Percentiles rank a stretch among this genome's conserved stretches.
These are phyloP conservation scores for Stigmatopora argus DNA, from an alignment of 2,113 vertebrate genomes.

Conservation along the genomic window DNA sequence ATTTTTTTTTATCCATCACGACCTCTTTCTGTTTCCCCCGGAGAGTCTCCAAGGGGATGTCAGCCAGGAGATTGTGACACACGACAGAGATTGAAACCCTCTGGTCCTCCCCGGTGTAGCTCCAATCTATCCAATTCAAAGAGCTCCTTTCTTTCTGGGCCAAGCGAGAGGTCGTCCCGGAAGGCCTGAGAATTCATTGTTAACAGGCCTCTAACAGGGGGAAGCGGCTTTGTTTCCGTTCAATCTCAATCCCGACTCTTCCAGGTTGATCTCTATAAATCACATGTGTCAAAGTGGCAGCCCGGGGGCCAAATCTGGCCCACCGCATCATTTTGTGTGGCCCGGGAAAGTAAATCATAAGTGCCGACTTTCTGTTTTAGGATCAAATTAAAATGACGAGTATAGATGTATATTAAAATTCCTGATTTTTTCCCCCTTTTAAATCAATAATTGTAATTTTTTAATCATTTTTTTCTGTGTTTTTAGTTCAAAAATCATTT, in stretches of 20 bases:
- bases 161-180: conserved; percentile 40
- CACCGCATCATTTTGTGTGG: too few species aligned
- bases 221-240: conserved; percentile 10
- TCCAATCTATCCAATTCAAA: conserved; percentile 50
- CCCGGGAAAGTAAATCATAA: too few species aligned
- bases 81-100: conserved; percentile 53
- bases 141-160: conserved; percentile 52
- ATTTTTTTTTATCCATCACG: conserved; percentile 18
- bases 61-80: conserved; percentile 55
- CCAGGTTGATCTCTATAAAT: conserved; percentile 8
- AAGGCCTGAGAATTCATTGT: conserved; percentile 36
- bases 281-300: too few species aligned
- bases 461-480: too few species aligned
- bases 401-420: too few species aligned
- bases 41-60: conserved; percentile 38
- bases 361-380: too few species aligned
- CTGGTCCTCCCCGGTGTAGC: conserved; percentile 50
- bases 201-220: conserved; percentile 46
- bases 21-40: conserved; percentile 28
- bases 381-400: too few species aligned
- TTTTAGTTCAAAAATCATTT: too few species aligned
- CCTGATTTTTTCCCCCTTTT: too few species aligned
- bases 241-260: conserved; percentile 18
- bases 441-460: too few species aligned
- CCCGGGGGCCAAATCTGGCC: too few species aligned